Evolutionary conservation across 2,113 vertebrate genomes (phyloP), one percentile per base, ranked within the genome.

Genomic region (Nothocercus nigrocapillus): DNA sequence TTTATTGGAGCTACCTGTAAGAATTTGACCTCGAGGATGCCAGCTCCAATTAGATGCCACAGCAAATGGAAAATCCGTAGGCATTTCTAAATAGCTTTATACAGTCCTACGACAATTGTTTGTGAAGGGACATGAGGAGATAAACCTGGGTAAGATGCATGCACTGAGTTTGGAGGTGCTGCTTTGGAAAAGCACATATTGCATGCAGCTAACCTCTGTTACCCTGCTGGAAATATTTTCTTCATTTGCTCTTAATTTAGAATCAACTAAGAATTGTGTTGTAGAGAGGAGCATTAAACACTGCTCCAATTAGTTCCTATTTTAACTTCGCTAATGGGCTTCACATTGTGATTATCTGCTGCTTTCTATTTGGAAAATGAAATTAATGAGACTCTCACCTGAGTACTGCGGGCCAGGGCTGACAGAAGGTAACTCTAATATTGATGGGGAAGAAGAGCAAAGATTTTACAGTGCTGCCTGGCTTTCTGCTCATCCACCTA

Each of bases 401-500:
- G 1, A 82, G 62, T 86, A 62, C 47, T 79, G 93, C 75, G 44
- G 58, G 44, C 79, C 20, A 40, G 38, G 58, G 34, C 73, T 97
- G 94, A 96, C 82, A 86, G 82, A 92, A 96, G 78, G 19, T 90
- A 79, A 94, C 63, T 93, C 79, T 96, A 96, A 94, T 84, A 76
- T n/a, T 5, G 13, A 13, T 49, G 49, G 34, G 34, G 14, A 88
- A 76, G 77, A 96, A 96, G 47, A 92, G 74, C 58, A 22, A 90
- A 94, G 72, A n/a, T 30, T 97, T 88, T 80, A 90, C 34, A 82
- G 94, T 64, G 72, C 13, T 4, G 8, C 1, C 1, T 96, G 85
- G 69, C 62, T 94, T 96, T 97, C 80, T 88, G 77, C 58, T 96
- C 83, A 87, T 95, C 93, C 95, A 94, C 96, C 93, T 89, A 97